Evolutionary conservation across 2,113 vertebrate genomes (phyloP).

Genomic region (Felis chaus): DNA sequence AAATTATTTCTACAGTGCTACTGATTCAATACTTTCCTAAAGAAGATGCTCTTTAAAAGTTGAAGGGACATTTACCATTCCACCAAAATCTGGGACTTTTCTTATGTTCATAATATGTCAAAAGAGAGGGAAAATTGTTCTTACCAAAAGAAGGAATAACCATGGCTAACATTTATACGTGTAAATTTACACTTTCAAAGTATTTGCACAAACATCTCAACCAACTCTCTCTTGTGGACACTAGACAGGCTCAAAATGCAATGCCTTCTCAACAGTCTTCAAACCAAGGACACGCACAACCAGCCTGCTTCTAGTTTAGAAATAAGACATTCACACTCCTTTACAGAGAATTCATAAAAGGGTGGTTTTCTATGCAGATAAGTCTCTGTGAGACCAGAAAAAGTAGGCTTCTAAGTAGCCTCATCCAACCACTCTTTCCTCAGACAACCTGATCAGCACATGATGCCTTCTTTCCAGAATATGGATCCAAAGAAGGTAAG

Average conservation of each 20-base stretch:
- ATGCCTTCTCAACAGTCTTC: slow-evolving; percentile 10
- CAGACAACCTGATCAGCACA: background rate
- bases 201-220: slow-evolving; percentile 68
- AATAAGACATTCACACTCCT: background rate
- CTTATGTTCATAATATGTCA: slow-evolving; percentile 40
- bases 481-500: background rate
- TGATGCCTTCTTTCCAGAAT: slow-evolving; percentile 5
- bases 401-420: background rate
- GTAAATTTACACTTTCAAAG: slow-evolving; percentile 41
- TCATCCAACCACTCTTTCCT: background rate
- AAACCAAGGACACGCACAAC: background rate
- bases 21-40: slow-evolving; percentile 50
- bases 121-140: slow-evolving; percentile 47
- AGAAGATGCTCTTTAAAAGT: slow-evolving; percentile 66
- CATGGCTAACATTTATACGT: background rate
- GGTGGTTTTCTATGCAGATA: background rate
- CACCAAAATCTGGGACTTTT: slow-evolving; percentile 51
- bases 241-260: slow-evolving; percentile 32
- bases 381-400: background rate
- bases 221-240: slow-evolving; percentile 48
- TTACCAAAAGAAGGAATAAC: slow-evolving; percentile 48
- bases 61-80: slow-evolving; percentile 56
- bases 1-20: slow-evolving; percentile 63
- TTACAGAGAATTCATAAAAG: background rate
- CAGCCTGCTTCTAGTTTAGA: background rate